Conservation (phyloP, 2,113 vertebrate species). For the Platichthys flesus region DNA sequence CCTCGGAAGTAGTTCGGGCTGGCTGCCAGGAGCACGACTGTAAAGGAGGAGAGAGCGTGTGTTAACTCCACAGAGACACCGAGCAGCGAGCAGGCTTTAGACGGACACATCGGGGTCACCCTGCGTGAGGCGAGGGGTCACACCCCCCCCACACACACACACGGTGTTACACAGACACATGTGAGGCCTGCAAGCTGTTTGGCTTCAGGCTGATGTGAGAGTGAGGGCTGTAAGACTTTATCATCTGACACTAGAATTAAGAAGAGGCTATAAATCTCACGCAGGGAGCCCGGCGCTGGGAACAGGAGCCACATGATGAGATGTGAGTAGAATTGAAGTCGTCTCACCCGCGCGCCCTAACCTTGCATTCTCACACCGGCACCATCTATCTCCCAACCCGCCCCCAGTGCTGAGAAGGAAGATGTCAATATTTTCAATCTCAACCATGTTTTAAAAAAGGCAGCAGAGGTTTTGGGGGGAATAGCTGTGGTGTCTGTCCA, state of each 20-base stretch:
- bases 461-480: neutral
- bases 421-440: neutral
- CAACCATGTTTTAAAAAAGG: neutral
- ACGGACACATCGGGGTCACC: neutral
- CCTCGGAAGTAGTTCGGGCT: conserved; percentile 94
- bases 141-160: no score
- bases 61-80: conserved; percentile 10
- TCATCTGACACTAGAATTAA: neutral
- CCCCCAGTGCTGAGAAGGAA: neutral
- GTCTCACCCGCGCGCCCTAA: neutral
- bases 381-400: conserved; percentile 8
- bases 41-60: conserved; percentile 5
- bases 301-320: conserved; percentile 12
- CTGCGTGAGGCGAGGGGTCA: conserved; percentile 3
- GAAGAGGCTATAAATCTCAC: conserved; percentile 5
- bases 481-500: conserved; percentile 8
- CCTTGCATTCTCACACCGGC: neutral
- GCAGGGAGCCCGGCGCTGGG: neutral
- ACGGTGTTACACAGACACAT: neutral
- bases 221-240: conserved; percentile 7
- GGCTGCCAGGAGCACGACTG: conserved; percentile 91
- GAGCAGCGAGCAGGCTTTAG: conserved; percentile 1
- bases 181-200: conserved; percentile 7
- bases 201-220: conserved; percentile 12
- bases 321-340: conserved; percentile 4